Conservation (phyloP, 2,113 vertebrate genomes). For the Grallaria varia region DNA sequence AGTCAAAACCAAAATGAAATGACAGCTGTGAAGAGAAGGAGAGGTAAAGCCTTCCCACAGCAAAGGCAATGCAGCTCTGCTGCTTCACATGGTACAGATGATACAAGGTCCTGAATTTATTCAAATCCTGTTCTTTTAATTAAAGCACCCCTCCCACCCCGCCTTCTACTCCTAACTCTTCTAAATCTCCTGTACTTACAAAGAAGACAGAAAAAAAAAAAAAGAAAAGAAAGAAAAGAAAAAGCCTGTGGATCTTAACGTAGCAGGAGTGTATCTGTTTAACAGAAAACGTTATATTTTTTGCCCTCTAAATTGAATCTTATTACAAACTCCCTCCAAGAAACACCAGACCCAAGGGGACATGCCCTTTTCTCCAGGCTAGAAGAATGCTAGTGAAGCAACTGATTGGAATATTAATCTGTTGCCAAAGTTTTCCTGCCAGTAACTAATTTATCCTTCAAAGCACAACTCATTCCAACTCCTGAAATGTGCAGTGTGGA, state of each 20-base stretch:
- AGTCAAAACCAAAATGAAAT: background rate
- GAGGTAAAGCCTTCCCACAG: background rate
- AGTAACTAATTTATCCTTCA: slow-evolving; percentile 49
- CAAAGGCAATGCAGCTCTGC: background rate
- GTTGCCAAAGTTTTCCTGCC: slow-evolving; percentile 49
- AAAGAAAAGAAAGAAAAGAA: background rate
- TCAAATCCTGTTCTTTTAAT: background rate
- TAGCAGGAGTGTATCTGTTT: background rate
- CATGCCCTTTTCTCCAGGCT: background rate
- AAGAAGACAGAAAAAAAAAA: too few relatives aligned
- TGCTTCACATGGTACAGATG: background rate
- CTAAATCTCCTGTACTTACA: background rate
- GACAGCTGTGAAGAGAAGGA: background rate
- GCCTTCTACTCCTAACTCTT: background rate
- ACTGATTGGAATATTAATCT: slow-evolving; percentile 22
- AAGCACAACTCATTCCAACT: slow-evolving; percentile 30
- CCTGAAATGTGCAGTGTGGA: background rate
- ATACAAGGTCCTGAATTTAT: background rate
- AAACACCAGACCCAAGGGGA: background rate
- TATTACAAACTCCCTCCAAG: background rate
- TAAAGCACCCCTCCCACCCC: too few relatives aligned
- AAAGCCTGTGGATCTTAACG: background rate
- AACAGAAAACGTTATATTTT: background rate
- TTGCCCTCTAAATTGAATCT: background rate
- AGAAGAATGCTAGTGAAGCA: background rate